Base-by-base conservation (phyloP, 2,797 vertebrate species). In the Menidia menidia region DNA sequence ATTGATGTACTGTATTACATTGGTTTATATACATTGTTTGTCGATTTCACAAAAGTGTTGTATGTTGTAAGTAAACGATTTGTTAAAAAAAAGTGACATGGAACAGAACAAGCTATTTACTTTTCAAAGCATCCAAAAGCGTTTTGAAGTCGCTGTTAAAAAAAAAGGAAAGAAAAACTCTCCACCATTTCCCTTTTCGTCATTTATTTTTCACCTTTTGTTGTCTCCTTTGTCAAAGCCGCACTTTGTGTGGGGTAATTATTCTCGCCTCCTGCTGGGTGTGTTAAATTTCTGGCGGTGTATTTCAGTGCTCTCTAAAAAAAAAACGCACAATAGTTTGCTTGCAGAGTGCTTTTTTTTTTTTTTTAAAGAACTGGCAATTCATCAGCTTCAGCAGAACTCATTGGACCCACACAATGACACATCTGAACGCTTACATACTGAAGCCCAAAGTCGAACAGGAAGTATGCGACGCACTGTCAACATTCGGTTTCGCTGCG, bases 231-330 rank as follows among this genome's bases (percentile, higher is more conserved):
- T 53, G 48, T 53, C 39, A 31, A 50, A 57, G 7, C 8, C 54
- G 14, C 16, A 4, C 14, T 31, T 73, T 25, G 0, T 60, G 10
- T 51, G 0, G 13, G 45, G 16, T 44, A 50, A 65, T 54, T 73
- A 11, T 71, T 68, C 19, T 15, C n/a, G n/a, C 42, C 41, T 55
- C 15, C 53, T n/a, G 15, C 56, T 64, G 41, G 41, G 48, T 68
- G 11, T 1, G 4, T 39, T 35, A 59, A 30, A 32, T 55, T 71
- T 60, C 1, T 11, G 11, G n/a, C 30, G 69, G 43, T 1, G 1
- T 53, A 59, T 51, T 39, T 16, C 12, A 42, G 0, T 44, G 2
- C 58, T 56, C 13, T 68, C 39, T 47, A 42, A 25, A 42, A 42
- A 25, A 42, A 47, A 78, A 65, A 18, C 4, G 4, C 52, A 59